Base-by-base conservation (phyloP, 2,888 invertebrate genomes). In the Sphinx pinastri region DNA sequence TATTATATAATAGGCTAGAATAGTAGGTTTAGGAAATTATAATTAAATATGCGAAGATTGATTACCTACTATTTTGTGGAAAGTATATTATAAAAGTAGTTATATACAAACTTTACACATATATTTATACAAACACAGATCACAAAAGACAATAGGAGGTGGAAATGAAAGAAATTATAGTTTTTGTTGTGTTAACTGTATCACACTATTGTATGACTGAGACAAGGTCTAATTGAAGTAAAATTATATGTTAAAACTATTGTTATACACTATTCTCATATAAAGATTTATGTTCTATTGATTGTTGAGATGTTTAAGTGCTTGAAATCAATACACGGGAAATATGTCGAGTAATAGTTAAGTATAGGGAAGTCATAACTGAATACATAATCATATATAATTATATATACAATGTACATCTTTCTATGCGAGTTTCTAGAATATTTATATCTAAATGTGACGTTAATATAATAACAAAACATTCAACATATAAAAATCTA, bases 131-230 rank as follows among this genome's bases (percentile, higher is more conserved):
- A 85, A 83, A 84, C 84, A 83, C 82, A 90, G 90, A 91, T 91
- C 84, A 86, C 79, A 82, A 84, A 74, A 91, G 85, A 93, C 93
- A 92, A 92, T 93, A 80, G 91, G 78, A 88, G 88, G 85, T 85
- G 90, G 92, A 92, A 90, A 92, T 87, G 83, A 81, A 88, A 78
- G 80, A 87, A 86, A 85, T 83, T 79, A 80, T 80, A 77, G 84
- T 91, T 93, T 90, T 91, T 92, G 84, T 78, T 71, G 79, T 79
- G 81, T 79, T 81, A 84, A 81, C 84, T 85, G 76, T 82, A 81
- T 49, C 68, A 83, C 84, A 72, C 84, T 76, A 82, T 83, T 88
- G 89, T 92, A 87, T 83, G 91, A 90, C 86, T 84, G 82, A 88
- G 83, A 84, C 79, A 79, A 75, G 76, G 77, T 78, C 81, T 86